A percentile compares a stretch with the other conserved stretches of the same genome.
These are phyloP conservation scores for Aleiodes leptofemur DNA, from an alignment of 2,888 invertebrate species.

Conservation along the genomic window DNA sequence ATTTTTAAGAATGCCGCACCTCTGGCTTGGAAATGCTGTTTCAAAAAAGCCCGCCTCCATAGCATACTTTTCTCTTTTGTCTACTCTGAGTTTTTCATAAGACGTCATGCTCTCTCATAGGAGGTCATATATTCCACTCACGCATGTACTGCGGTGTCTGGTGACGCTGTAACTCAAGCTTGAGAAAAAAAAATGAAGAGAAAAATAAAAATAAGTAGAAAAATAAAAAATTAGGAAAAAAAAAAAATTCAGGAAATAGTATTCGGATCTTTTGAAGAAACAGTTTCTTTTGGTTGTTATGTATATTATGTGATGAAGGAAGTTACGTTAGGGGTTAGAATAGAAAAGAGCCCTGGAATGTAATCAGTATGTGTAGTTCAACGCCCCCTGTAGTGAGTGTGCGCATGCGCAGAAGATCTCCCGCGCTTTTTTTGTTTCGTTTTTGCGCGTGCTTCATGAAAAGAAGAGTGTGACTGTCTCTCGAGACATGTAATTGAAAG, in stretches of 20 bases:
- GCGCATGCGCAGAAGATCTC: constrained; percentile 24
- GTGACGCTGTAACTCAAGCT: too few relatives aligned
- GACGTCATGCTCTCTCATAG: background rate
- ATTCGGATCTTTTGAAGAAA: background rate
- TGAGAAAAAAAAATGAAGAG: too few relatives aligned
- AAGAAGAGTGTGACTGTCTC: constrained; percentile 17
- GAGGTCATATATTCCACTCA: constrained; percentile 30
- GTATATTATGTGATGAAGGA: constrained; percentile 11
- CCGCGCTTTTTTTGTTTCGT: background rate
- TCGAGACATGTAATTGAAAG: constrained; percentile 19
- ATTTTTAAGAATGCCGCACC: constrained; percentile 41
- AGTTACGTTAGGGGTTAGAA: constrained; percentile 27
- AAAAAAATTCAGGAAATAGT: too few relatives aligned
- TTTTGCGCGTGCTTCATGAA: background rate
- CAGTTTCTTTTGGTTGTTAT: constrained; percentile 13
- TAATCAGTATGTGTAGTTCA: constrained; percentile 8
- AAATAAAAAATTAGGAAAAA: too few relatives aligned
- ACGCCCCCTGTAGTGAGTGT: constrained; percentile 3
- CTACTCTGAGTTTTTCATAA: constrained; percentile 4
- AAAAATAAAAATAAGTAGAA: too few relatives aligned
- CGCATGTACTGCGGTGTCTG: constrained; percentile 5
- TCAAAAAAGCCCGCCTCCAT: constrained; percentile 24
- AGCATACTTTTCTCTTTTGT: background rate
- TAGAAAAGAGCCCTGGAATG: constrained; percentile 11
- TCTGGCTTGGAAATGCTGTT: constrained; percentile 36